Percentiles rank a stretch among this genome's conserved stretches.
phyloP scores from a whole-genome alignment of 2,888 invertebrate species.

The Sminthurides aquaticus region DNA sequence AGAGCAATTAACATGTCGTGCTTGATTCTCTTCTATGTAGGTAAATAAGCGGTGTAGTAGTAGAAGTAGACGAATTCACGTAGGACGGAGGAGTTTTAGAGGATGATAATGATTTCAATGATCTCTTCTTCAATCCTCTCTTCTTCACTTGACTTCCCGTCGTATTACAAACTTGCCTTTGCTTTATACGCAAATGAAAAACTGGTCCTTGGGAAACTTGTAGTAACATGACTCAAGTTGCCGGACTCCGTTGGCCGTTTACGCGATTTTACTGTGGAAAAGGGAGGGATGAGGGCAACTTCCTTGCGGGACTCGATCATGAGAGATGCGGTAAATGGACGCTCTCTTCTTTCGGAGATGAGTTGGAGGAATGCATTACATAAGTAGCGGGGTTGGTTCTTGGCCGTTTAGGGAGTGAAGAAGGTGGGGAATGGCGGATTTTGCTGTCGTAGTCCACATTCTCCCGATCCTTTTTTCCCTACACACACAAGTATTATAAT shows the following conservation, averaged over 20 bases:
- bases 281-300: not conserved
- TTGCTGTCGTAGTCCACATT: no score
- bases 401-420: no score
- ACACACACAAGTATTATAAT: no score
- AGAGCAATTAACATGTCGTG: not conserved
- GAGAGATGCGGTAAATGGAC: not conserved
- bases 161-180: not conserved
- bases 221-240: not conserved
- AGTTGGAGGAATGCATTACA: not conserved
- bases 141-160: not conserved
- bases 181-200: not conserved
- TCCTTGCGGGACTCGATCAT: not conserved
- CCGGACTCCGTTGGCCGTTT: not conserved
- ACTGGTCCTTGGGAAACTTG: not conserved
- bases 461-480: no score
- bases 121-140: not conserved
- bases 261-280: not conserved
- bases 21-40: not conserved
- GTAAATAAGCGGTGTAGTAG: not conserved
- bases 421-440: no score
- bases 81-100: not conserved
- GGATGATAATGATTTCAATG: not conserved
- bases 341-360: no score
- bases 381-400: not conserved
- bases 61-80: not conserved